Evolutionary conservation across 2,888 invertebrate species (phyloP).

Genomic region (Nasonia oneida): DNA sequence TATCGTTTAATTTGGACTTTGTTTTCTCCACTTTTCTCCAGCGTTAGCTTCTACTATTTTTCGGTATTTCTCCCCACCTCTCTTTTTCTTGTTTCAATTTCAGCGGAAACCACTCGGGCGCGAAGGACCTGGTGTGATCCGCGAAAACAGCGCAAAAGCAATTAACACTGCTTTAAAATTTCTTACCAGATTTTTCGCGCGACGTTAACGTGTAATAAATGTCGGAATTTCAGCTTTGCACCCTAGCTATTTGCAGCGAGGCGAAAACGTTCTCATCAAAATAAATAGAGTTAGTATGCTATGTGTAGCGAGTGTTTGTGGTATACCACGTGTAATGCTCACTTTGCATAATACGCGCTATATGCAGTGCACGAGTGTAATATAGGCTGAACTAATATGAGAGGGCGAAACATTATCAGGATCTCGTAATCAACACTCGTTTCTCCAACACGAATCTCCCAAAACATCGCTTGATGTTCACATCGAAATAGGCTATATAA

Average conservation of each 20-base stretch:
- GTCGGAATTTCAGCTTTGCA: not conserved
- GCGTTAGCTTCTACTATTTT: not conserved
- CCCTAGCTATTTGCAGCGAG: not conserved
- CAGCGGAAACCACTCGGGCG: not conserved
- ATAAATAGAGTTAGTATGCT: not conserved
- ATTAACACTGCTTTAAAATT: conserved; percentile 2
- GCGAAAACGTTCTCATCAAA: not conserved
- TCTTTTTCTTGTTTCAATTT: conserved; percentile 22
- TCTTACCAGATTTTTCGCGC: not conserved
- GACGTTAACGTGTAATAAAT: not conserved
- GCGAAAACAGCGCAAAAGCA: not conserved
- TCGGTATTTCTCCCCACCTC: not conserved
- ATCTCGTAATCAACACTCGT: not conserved
- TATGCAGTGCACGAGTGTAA: not conserved
- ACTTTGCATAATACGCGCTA: not conserved
- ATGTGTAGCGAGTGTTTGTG: not conserved
- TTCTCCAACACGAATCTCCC: not conserved
- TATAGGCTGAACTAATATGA: not conserved
- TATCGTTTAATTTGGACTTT: conserved; percentile 57
- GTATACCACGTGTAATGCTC: not conserved
- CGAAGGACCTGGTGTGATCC: not conserved
- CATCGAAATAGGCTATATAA: not conserved
- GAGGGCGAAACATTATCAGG: not conserved
- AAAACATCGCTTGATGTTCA: not conserved
- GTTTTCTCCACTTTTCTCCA: conserved; percentile 1